Base-by-base conservation (phyloP, 1,140 invertebrate species). In the Odontomachus brunneus region DNA sequence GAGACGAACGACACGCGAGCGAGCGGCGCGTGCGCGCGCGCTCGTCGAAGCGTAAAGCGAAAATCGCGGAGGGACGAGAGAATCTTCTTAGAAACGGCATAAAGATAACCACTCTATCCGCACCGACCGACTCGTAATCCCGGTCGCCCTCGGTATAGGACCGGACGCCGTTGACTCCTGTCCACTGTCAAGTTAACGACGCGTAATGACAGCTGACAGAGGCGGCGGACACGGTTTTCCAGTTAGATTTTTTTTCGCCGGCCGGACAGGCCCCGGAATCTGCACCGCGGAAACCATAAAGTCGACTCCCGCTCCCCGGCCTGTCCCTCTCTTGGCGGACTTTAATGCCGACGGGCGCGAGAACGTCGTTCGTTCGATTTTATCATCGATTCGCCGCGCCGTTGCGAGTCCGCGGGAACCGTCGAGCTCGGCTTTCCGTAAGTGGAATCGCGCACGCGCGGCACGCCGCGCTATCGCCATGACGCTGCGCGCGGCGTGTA, bases 61-160 rank as follows among this genome's bases (percentile, higher is more conserved):
- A 24, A 62, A 67, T 48, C 80, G 51, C 38, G 78, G 55, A 26
- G 53, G 29, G 55, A 48, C 22, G 66, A 48, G 69, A 74, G 86
- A 81, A 88, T 88, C 83, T 89, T 88, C 87, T 83, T 83, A 84
- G 84, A 88, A 86, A 78, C 66, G 67, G 65, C 74, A 62, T 88
- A 89, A 89, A 88, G 88, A 89, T 89, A 89, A 89, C 81, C 84
- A 73, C 84, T 89, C 87, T 88, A 89, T 89, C 81, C 73, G 57
- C 85, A 73, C 44, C 57, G 12, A 57, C 55, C 49, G 53, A 66
- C 78, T 67, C 57, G 86, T 88, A 83, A 88, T 88, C 82, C 74
- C 12, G 65, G 59, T 67, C 62, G 72, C 29, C 67, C 72, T 11
- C 38, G 38, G 44, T 44, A 44, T 26, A 48, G 82, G 59, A 62